A percentile compares a stretch with the other conserved stretches of the same genome.
These are phyloP conservation scores for Drosophila multiciliata DNA, from an alignment of 2,888 invertebrate genomes.

Conservation along the genomic window DNA sequence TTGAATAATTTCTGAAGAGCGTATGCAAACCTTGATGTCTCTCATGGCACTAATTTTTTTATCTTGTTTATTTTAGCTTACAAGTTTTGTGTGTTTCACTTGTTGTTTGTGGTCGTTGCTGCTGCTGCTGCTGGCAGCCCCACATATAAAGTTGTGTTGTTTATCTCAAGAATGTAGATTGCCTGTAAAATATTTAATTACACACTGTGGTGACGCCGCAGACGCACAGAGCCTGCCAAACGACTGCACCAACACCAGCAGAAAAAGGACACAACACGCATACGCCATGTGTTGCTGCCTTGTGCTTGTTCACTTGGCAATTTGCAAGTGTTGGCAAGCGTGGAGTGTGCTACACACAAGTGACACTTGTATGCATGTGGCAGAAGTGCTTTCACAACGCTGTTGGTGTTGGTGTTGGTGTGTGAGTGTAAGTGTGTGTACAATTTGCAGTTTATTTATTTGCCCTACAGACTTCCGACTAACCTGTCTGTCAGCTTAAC, in stretches of 20 bases:
- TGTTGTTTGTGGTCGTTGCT: conserved; percentile 31
- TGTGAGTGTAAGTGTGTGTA: conserved; percentile 31
- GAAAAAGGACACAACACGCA: conserved; percentile 46
- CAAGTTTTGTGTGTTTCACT: conserved; percentile 31
- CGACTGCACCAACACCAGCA: conserved; percentile 29
- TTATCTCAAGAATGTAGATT: conserved; percentile 82
- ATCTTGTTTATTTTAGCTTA: conserved; percentile 37
- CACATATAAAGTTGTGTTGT: conserved; percentile 69
- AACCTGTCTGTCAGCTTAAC: conserved; percentile 56
- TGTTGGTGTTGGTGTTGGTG: conserved; percentile 8
- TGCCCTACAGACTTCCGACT: conserved; percentile 63
- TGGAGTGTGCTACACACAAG: conserved; percentile 76
- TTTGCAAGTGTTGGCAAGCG: conserved; percentile 74
- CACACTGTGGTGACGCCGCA: conserved; percentile 65
- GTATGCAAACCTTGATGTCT: conserved; percentile 31
- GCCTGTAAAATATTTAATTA: conserved; percentile 82
- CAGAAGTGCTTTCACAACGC: conserved; percentile 24
- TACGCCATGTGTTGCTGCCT: conserved; percentile 53
- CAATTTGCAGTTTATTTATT: conserved; percentile 73
- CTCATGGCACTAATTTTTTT: conserved; percentile 8
- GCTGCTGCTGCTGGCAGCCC: conserved; percentile 27
- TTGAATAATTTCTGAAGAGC: conserved; percentile 13
- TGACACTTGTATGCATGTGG: conserved; percentile 75
- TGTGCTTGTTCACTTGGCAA: conserved; percentile 74
- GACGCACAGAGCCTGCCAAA: conserved; percentile 29